Conservation (phyloP, 2,113 vertebrate genomes). For the Hemiscyllium ocellatum region DNA sequence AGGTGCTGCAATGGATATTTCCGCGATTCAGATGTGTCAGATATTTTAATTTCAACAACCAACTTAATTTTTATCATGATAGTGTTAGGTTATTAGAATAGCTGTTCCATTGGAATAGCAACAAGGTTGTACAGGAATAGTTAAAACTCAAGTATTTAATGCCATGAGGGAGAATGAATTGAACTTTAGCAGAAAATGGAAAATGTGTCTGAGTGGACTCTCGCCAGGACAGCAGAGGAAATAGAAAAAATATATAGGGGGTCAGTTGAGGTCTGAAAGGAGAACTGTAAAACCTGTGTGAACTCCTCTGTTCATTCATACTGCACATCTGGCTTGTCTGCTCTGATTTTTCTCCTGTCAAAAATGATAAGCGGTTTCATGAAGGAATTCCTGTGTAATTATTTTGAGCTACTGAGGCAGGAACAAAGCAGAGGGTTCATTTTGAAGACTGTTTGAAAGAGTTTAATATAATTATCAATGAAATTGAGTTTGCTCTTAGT, state of each 20-base stretch:
- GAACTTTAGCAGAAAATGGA: neutral
- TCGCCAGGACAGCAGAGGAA: neutral
- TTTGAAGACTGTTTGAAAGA: neutral
- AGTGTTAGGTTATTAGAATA: neutral
- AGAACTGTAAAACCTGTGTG: slow-evolving; percentile 5
- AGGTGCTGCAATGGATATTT: neutral
- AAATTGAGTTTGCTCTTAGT: neutral
- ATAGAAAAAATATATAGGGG: neutral
- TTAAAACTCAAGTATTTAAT: neutral
- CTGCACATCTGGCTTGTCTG: neutral
- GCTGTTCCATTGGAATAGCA: neutral
- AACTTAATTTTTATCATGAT: neutral
- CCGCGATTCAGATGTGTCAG: neutral
- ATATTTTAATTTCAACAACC: neutral
- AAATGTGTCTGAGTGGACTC: neutral
- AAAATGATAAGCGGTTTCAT: slow-evolving; percentile 9
- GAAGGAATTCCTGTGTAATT: slow-evolving; percentile 23
- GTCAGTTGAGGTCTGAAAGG: neutral
- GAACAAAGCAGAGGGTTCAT: slow-evolving; percentile 18
- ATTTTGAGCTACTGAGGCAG: neutral
- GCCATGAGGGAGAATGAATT: neutral
- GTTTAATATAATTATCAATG: neutral
- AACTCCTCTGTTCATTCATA: slow-evolving; percentile 27
- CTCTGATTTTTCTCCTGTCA: slow-evolving; percentile 12
- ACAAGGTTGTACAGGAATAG: neutral